A percentile compares a stretch with the other conserved stretches of the same genome.
Evolutionary conservation across 2,888 invertebrate genomes (phyloP).

Genomic region (Diadromus collaris): DNA sequence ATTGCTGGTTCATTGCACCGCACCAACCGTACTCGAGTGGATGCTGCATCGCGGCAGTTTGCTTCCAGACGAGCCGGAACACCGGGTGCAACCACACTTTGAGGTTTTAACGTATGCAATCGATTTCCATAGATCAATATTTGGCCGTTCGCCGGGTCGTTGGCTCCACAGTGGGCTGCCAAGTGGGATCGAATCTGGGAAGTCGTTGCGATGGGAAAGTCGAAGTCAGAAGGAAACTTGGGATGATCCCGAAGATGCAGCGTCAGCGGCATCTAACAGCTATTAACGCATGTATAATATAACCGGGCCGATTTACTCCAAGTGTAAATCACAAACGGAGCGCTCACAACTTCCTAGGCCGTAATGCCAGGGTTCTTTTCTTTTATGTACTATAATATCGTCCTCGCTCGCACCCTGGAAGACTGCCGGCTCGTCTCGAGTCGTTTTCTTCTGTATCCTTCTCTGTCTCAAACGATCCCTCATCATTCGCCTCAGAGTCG

Average conservation of each 20-base stretch:
- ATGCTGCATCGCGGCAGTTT: background rate
- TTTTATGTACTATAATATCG: conserved; percentile 11
- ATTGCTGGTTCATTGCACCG: conserved; percentile 16
- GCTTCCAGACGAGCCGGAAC: conserved; percentile 7
- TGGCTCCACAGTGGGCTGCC: background rate
- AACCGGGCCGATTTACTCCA: conserved; percentile 58
- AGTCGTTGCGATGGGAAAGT: conserved; percentile 7
- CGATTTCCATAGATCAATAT: background rate
- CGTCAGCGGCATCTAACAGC: conserved; percentile 3
- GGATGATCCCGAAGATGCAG: background rate
- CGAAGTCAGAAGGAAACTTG: background rate
- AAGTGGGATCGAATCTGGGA: background rate
- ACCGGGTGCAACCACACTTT: background rate
- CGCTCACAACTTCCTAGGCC: conserved; percentile 12
- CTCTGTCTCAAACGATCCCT: conserved; percentile 9
- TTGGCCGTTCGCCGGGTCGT: background rate
- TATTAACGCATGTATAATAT: conserved; percentile 22
- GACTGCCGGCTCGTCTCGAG: conserved; percentile 6
- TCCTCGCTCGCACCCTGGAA: conserved; percentile 1
- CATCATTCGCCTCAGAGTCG: conserved; percentile 7
- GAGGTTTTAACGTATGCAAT: background rate
- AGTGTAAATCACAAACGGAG: conserved; percentile 43
- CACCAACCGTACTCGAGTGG: background rate
- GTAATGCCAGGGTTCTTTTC: conserved; percentile 2
- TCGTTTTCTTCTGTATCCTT: background rate